phyloP scores from a whole-genome alignment of 1,140 invertebrate genomes.

The Brachionus calyciflorus region DNA sequence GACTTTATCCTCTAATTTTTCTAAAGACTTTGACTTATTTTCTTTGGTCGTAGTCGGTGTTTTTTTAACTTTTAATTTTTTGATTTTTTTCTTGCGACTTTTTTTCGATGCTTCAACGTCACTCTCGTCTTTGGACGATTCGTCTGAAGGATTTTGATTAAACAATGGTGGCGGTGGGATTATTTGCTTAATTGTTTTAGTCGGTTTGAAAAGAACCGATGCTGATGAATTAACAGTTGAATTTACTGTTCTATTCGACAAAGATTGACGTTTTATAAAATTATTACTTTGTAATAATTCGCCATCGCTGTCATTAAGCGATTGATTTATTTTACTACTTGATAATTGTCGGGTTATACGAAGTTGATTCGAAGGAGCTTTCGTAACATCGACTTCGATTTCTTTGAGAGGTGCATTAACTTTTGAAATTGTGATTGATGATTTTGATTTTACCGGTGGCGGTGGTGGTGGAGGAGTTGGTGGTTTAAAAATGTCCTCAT shows the following conservation, averaged over 20 bases:
- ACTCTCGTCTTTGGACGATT: not conserved
- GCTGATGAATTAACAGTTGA: not conserved
- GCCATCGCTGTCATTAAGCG: not conserved
- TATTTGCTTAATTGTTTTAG: not conserved
- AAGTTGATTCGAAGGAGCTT: not conserved
- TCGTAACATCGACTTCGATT: not conserved
- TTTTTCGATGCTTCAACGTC: too few species aligned
- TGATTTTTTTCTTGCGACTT: not conserved
- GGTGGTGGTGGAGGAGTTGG: not conserved
- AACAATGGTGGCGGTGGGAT: not conserved
- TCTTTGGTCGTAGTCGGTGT: too few species aligned
- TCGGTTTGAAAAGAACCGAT: constrained; percentile 1
- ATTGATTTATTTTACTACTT: not conserved
- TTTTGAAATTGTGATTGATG: constrained; percentile 15
- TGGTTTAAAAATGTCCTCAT: not conserved
- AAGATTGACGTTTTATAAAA: not conserved
- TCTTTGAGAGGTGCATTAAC: not conserved
- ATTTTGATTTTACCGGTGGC: not conserved
- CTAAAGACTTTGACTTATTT: too few species aligned
- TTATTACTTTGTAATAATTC: constrained; percentile 10
- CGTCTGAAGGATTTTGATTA: not conserved
- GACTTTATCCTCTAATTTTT: too few species aligned
- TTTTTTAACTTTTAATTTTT: too few species aligned
- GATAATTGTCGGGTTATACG: not conserved
- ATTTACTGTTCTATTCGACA: not conserved